Evolutionary conservation across 1,140 invertebrate species (phyloP).

Genomic region (Mercenaria mercenaria): DNA sequence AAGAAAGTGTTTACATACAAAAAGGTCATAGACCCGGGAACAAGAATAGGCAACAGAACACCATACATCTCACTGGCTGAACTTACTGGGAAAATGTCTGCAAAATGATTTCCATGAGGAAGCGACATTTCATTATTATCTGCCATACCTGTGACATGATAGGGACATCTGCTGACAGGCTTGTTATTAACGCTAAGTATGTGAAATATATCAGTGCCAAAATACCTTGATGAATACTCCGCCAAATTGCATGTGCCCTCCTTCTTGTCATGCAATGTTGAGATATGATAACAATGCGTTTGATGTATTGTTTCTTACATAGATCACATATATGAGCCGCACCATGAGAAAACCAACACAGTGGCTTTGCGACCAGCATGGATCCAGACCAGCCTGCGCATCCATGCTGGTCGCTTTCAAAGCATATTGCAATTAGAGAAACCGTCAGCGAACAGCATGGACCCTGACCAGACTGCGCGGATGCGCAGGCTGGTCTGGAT

Average conservation of each 20-base stretch:
- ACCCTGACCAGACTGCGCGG: too few relatives aligned
- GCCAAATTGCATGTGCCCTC: conserved; percentile 24
- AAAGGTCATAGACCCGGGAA: too few relatives aligned
- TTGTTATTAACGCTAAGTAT: conserved; percentile 26
- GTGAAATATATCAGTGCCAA: conserved; percentile 44
- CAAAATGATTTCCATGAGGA: not conserved
- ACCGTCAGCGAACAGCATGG: too few relatives aligned
- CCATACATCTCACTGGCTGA: too few relatives aligned
- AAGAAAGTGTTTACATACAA: too few relatives aligned
- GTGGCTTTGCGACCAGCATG: too few relatives aligned
- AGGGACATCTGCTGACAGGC: conserved; percentile 7
- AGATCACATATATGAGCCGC: not conserved
- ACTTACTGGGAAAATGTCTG: not conserved
- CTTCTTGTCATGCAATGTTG: not conserved
- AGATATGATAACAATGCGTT: conserved; percentile 31
- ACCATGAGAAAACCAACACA: too few relatives aligned
- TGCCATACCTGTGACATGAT: conserved; percentile 9
- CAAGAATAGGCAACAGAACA: too few relatives aligned
- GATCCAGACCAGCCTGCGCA: too few relatives aligned
- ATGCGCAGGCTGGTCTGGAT: too few relatives aligned
- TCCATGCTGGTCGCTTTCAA: too few relatives aligned
- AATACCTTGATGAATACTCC: conserved; percentile 19
- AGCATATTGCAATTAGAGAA: too few relatives aligned
- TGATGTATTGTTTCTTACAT: conserved; percentile 40
- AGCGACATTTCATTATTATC: not conserved